Evolutionary conservation across 2,113 vertebrate species (phyloP).

Genomic region (Lagopus leucura): DNA sequence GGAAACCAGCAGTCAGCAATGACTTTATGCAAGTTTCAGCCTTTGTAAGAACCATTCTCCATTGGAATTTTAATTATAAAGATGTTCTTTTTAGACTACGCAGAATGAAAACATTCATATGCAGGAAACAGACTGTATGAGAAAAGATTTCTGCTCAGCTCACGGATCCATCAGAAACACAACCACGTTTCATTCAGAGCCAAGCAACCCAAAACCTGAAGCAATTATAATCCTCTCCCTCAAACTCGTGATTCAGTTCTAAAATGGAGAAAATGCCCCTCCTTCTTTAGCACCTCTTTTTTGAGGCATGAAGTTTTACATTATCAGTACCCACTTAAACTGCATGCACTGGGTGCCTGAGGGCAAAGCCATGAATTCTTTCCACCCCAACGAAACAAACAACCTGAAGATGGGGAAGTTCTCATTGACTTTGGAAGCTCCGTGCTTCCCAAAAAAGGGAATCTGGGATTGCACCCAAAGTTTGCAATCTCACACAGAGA

Average conservation of each 20-base stretch:
- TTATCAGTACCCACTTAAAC: background rate
- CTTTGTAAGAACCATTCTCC: background rate
- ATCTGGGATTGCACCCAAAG: background rate
- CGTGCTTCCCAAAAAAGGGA: background rate
- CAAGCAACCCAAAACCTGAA: background rate
- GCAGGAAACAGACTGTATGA: background rate
- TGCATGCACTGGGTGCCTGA: rapidly evolving
- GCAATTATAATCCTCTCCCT: background rate
- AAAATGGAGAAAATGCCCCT: background rate
- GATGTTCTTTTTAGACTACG: background rate
- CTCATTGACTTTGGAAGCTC: background rate
- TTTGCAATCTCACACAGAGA: background rate
- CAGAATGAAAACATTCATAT: background rate
- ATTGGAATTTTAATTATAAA: constrained; percentile 11
- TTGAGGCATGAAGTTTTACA: background rate
- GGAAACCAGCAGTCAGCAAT: background rate
- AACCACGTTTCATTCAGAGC: background rate
- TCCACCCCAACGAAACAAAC: background rate
- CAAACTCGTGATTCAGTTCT: background rate
- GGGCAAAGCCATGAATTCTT: background rate
- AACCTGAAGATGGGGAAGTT: background rate
- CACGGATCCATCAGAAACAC: background rate
- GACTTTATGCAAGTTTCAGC: background rate
- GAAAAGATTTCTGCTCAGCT: background rate
- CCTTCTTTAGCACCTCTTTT: background rate